Evolutionary conservation across 2,113 vertebrate species (phyloP).

Genomic region (Pituophis catenifer): DNA sequence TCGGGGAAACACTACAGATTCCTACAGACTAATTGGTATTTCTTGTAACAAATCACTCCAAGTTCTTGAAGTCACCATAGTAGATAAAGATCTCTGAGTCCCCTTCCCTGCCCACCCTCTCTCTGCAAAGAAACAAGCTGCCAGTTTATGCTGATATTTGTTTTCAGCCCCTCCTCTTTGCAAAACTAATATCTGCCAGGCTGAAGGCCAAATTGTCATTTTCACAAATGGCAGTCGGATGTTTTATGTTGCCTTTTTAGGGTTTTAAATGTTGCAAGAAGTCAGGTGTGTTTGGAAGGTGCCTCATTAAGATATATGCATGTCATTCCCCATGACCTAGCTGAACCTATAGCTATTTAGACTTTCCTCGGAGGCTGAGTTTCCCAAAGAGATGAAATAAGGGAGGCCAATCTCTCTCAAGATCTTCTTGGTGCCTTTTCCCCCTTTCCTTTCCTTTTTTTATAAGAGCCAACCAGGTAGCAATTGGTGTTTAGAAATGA

Average conservation of each 20-base stretch:
- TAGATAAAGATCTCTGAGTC: background rate
- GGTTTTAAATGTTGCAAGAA: background rate
- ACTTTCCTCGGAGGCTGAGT: background rate
- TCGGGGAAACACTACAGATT: too few relatives aligned
- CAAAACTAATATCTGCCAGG: slow-evolving; percentile 5
- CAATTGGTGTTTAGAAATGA: background rate
- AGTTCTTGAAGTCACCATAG: background rate
- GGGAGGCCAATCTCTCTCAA: background rate
- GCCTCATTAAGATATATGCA: background rate
- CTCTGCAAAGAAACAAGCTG: background rate
- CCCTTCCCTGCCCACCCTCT: background rate
- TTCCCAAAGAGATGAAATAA: background rate
- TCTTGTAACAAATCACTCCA: background rate
- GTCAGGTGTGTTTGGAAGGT: background rate
- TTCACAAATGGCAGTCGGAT: background rate
- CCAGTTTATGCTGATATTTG: background rate
- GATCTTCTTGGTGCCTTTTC: background rate
- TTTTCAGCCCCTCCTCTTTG: background rate
- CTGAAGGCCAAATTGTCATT: slow-evolving; percentile 13
- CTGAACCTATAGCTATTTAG: background rate
- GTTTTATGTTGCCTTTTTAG: slow-evolving; percentile 3
- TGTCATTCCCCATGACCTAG: background rate
- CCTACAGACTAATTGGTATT: background rate
- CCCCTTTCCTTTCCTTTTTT: background rate
- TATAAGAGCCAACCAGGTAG: background rate